A percentile compares a stretch with the other conserved stretches of the same genome.
Conservation (phyloP, 2,113 vertebrate species). For the Xiphophorus couchianus region DNA sequence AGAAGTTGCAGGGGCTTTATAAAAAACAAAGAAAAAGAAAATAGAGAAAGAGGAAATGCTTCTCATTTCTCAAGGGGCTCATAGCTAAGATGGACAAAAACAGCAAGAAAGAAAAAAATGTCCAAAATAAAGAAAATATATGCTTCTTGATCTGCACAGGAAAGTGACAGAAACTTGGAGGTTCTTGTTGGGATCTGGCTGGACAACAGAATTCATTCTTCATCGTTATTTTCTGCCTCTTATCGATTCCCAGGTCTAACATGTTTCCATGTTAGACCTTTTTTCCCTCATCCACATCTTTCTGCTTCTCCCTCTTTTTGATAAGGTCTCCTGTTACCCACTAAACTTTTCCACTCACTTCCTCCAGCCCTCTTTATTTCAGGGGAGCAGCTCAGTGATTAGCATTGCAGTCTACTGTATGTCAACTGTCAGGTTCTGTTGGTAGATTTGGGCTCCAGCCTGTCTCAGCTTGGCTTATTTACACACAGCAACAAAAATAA, state of each 20-base stretch:
- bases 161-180: neutral
- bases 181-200: neutral
- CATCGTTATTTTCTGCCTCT: neutral
- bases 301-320: neutral
- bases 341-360: too few relatives aligned
- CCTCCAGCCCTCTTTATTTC: too few relatives aligned
- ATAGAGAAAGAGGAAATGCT: neutral
- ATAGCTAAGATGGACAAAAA: slow-evolving; percentile 2
- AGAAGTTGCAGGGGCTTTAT: neutral
- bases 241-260: neutral
- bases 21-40: neutral
- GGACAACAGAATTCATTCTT: neutral
- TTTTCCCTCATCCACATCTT: neutral
- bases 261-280: neutral
- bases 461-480: too few relatives aligned
- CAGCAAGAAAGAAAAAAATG: neutral
- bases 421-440: too few relatives aligned
- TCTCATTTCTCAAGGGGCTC: neutral
- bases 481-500: too few relatives aligned
- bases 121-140: too few relatives aligned
- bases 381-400: too few relatives aligned
- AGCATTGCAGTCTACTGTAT: too few relatives aligned
- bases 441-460: too few relatives aligned
- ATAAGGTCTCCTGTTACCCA: too few relatives aligned
- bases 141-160: neutral